A percentile compares a stretch with the other conserved stretches of the same genome.
Conservation (phyloP, 2,797 vertebrate species). For the Vultur gryphus region DNA sequence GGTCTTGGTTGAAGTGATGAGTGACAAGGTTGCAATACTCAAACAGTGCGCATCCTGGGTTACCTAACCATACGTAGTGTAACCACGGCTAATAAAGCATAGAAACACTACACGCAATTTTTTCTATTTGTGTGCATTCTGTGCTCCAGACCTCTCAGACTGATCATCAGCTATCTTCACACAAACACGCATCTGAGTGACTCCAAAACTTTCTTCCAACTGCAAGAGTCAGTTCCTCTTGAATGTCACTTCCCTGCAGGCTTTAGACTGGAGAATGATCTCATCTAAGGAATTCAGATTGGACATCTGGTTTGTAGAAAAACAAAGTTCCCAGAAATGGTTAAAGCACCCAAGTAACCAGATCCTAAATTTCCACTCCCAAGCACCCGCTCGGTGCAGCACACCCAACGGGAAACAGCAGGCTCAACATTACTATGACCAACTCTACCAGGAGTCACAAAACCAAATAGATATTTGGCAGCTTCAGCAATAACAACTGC, state of each 20-base stretch:
- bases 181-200: fast-evolving
- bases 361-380: neutral
- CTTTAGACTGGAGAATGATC: neutral
- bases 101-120: fast-evolving
- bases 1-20: neutral
- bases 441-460: neutral
- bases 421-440: neutral
- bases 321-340: neutral
- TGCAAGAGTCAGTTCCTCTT: neutral
- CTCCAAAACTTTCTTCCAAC: neutral
- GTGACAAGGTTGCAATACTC: neutral
- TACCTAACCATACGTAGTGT: fast-evolving
- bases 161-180: neutral
- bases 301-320: neutral
- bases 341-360: neutral
- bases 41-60: fast-evolving
- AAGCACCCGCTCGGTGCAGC: neutral
- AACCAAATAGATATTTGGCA: neutral
- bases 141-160: neutral
- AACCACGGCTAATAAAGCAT: neutral
- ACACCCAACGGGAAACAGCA: neutral
- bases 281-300: neutral
- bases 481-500: neutral
- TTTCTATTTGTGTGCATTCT: neutral
- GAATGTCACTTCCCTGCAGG: neutral